Base-by-base conservation (phyloP, 2,797 vertebrate species). In the Orientallactaga sibirica region DNA sequence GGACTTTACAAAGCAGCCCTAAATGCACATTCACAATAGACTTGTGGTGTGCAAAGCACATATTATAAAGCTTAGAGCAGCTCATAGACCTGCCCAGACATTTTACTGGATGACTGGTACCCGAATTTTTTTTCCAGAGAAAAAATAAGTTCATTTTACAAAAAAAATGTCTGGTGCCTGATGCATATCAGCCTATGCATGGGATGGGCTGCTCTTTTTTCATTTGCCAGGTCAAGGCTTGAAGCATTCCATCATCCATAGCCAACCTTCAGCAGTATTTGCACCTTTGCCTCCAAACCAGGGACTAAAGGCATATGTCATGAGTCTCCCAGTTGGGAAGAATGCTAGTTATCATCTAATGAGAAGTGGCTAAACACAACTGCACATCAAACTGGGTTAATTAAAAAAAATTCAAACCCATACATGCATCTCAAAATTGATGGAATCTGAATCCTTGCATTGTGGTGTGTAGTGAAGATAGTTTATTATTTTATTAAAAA, bases 81-180 rank as follows among this genome's bases (percentile, higher is more conserved):
- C 82, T 89, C 87, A 74, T 55, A 88, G 62, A 66, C 7, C 10
- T 91, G 33, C 43, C n/a, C 75, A 91, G 43, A 33, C 52, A 67
- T 22, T 93, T n/a, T 64, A 25, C 70, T 55, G 7, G 6, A 48
- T 78, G 25, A 82, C 25, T 91, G 2, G 61, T 82, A 58, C 37
- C 15, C 52, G 75, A n/a, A 76, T 86, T 81, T 62, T 92, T 92
- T 76, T 20, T 68, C 48, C 25, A 71, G 12, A n/a, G 33, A 84
- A 75, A 64, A 25, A 25, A 25, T 5, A 7, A 81, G 33, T 14
- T 43, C 64, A 75, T 89, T 14, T 64, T 37, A 37, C 33, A 37
- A 76, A 92, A 33, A 92, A 86, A 74, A 70, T 75, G 27, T 8
- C 52, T 88, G 48, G 55, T 66, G 37, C 58, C 68, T 76, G n/a